These are phyloP conservation scores for Camponotus pennsylvanicus DNA, from an alignment of 1,140 invertebrate genomes.

Conservation along the genomic window DNA sequence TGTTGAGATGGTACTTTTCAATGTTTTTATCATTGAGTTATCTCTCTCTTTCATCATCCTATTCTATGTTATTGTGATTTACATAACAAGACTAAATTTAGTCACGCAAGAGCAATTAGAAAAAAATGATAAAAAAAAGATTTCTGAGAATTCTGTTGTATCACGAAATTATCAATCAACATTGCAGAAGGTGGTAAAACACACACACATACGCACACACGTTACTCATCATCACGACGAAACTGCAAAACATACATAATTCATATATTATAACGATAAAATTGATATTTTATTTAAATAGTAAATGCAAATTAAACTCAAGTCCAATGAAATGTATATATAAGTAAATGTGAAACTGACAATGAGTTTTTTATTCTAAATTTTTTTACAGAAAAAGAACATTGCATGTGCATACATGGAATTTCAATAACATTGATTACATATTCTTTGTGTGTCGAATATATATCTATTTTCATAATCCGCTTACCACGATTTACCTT, in stretches of 20 bases:
- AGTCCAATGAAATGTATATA: background rate
- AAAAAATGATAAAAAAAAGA: conserved; percentile 1
- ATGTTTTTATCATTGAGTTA: conserved; percentile 30
- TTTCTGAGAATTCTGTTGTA: conserved; percentile 23
- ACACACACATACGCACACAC: conserved; percentile 8
- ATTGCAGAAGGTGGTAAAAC: conserved; percentile 33
- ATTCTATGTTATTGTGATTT: conserved; percentile 16
- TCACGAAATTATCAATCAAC: conserved; percentile 41
- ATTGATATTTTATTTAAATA: conserved; percentile 20
- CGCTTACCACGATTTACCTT: background rate
- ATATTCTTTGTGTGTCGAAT: conserved; percentile 16
- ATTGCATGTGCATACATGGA: conserved; percentile 34
- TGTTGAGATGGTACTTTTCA: conserved; percentile 24
- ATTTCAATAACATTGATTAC: conserved; percentile 34
- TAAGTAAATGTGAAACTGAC: background rate
- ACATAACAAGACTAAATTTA: conserved; percentile 1
- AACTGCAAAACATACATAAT: conserved; percentile 1
- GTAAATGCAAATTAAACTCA: background rate
- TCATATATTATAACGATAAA: conserved; percentile 11
- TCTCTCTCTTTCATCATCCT: background rate
- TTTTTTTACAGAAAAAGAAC: conserved; percentile 16
- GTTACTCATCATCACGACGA: background rate
- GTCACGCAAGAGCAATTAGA: background rate
- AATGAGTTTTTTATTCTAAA: background rate
- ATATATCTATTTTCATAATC: conserved; percentile 31